Evolutionary conservation across 2,888 invertebrate genomes (phyloP), one percentile per base, ranked within the genome.

Genomic region (Melitaea athalia): DNA sequence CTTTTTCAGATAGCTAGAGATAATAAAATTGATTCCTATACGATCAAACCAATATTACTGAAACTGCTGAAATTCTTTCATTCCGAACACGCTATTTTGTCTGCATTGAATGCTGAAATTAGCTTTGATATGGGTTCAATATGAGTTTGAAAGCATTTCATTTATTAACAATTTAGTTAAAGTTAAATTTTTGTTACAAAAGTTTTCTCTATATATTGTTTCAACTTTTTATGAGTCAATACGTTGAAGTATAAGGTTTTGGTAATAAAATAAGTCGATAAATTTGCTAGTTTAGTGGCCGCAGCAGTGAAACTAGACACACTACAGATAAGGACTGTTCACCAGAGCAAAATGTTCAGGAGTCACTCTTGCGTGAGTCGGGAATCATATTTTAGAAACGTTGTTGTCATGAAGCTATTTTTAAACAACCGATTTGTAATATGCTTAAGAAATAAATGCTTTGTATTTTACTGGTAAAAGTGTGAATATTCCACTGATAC

Each of bases 291-390:
- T 11, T 62, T 47, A 33, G 12, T 68, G 70, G 64, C 70, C 49
- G 45, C 53, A 31, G 33, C 45, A 61, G 6, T 61, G 57, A 45
- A 68, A 63, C 62, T 60, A 61, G 59, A 59, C 57, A 43, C 68
- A 65, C 64, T 70, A 59, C 62, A 68, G 45, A 59, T 68, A 62
- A 69, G 71, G 42, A 59, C 67, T 67, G 24, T 67, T 55, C 63
- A 63, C 31, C 49, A 50, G 63, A 55, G 59, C 42, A 43, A 50
- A 67, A 52, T 43, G 63, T 50, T 65, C 59, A 59, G 50, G 38
- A 49, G 38, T 38, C 42, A 63, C 33, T 49, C 62, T n/a, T 24
- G 49, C 49, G 52, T 66, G 57, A 12, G 12, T 53, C 61, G 17
- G 14, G 55, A 38, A 55, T n/a, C n/a, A n/a, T 15, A 17, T 24